Evolutionary conservation across 2,797 vertebrate species (phyloP).

Genomic region (Agapornis canus): DNA sequence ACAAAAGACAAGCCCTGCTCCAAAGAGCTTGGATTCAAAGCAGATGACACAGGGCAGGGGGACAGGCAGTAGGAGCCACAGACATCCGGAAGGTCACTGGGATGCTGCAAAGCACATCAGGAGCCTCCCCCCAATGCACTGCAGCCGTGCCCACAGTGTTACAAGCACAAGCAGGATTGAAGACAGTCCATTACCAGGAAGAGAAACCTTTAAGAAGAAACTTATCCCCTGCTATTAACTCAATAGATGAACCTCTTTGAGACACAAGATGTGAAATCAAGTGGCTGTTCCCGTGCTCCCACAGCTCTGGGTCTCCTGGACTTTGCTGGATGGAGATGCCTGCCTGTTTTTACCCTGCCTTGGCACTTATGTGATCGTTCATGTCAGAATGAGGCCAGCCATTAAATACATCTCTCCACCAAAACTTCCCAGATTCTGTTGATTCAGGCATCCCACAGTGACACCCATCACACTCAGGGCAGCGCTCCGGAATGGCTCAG

Average conservation of each 20-base stretch:
- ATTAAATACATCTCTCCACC: conserved; percentile 32
- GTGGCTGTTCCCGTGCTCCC: neutral
- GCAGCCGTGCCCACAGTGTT: neutral
- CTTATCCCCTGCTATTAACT: neutral
- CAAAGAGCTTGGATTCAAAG: neutral
- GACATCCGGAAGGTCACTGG: neutral
- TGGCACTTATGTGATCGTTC: conserved; percentile 31
- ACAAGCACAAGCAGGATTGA: neutral
- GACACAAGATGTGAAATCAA: neutral
- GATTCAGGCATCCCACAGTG: neutral
- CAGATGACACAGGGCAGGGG: neutral
- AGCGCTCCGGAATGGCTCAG: neutral
- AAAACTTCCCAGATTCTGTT: conserved; percentile 4
- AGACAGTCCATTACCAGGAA: neutral
- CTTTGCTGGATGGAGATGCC: conserved; percentile 33
- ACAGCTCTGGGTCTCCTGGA: conserved; percentile 36
- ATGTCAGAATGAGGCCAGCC: conserved; percentile 65
- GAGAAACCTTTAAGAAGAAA: neutral
- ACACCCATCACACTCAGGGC: neutral
- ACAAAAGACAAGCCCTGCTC: neutral
- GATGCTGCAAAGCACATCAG: no score
- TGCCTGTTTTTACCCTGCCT: conserved; percentile 60
- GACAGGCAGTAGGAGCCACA: neutral
- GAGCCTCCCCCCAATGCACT: neutral
- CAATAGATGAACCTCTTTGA: neutral